Base-by-base conservation (phyloP, 1,140 invertebrate genomes). In the Leptinotarsa lineolata region DNA sequence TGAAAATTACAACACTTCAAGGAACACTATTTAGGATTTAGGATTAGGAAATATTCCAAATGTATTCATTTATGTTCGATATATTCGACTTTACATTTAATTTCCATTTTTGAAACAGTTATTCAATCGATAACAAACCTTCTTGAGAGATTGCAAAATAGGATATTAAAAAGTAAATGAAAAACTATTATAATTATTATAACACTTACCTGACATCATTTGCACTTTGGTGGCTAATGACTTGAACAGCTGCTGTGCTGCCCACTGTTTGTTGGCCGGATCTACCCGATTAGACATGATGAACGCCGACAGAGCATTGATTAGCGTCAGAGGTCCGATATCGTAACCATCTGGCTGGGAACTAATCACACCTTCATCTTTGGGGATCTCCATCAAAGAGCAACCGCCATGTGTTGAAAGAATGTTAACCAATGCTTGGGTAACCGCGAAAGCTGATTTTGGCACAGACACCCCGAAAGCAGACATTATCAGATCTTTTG, bases 221-320 rank as follows among this genome's bases (percentile, higher is more conserved):
- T 82, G 78, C 4, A 84, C 76, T 72, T 81, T 81, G 18, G 79
- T 83, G 0, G 83, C 77, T 3, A 84, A 74, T 45, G 75, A 83
- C 74, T 81, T 88, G 70, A 91, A 76, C 20, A 77, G 81, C 77
- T 91, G 90, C 74, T 89, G 86, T 15, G 87, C 84, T 2, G 90
- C 89, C 90, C 90, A 91, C 79, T 90, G 87, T 68, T 88, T 83
- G 11, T 44, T 45, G 77, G 89, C 85, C 22, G 81, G 79, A 16
- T 18, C 60, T 20, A 76, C 71, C 61, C 64, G 76, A 12, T 85
- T 84, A 5, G 90, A 90, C 22, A 91, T 80, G 16, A 90, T 84
- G 82, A 88, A 91, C 4, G 89, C 88, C 46, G 89, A 86, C 12
- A 91, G 81, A n/a, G 90, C 89, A 83, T 91, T 89, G n/a, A 89